Evolutionary conservation across 2,113 vertebrate species (phyloP).

Genomic region (Bubo blakistoni): DNA sequence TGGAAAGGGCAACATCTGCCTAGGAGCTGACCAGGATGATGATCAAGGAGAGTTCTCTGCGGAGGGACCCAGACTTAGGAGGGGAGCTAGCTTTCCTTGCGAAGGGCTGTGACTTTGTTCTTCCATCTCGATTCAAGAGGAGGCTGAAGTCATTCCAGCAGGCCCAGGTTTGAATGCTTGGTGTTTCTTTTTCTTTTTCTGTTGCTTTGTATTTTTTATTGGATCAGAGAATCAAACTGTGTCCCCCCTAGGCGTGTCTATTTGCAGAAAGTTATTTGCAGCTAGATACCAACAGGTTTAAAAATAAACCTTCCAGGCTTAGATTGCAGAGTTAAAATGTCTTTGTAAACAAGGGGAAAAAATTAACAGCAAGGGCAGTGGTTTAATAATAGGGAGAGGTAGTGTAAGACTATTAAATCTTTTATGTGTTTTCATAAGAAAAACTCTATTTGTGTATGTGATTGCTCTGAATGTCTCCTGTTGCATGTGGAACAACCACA

Average conservation of each 20-base stretch:
- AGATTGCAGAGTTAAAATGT: constrained; percentile 89
- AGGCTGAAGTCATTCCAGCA: constrained; percentile 97
- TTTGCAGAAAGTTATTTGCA: constrained; percentile 87
- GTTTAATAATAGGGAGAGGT: constrained; percentile 20
- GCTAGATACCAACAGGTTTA: constrained; percentile 87
- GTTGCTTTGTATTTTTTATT: constrained; percentile 63
- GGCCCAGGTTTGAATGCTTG: constrained; percentile 87
- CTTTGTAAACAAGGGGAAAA: constrained; percentile 67
- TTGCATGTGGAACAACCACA: background rate
- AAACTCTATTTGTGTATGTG: background rate
- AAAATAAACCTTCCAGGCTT: constrained; percentile 86
- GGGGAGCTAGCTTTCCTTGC: constrained; percentile 98
- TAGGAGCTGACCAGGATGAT: constrained; percentile 86
- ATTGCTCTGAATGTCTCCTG: background rate
- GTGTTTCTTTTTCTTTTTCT: constrained; percentile 52
- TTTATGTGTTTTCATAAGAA: background rate
- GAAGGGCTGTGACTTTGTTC: constrained; percentile 97
- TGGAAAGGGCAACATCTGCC: constrained; percentile 66
- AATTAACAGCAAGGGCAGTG: constrained; percentile 49
- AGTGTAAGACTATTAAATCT: background rate
- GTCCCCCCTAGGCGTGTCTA: constrained; percentile 70
- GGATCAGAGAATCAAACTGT: constrained; percentile 69
- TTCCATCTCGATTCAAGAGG: constrained; percentile 97
- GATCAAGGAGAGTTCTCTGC: constrained; percentile 96
- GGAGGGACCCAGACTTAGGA: constrained; percentile 93